Percentiles rank a stretch among this genome's conserved stretches.
Conservation (phyloP, 2,888 invertebrate genomes). For the Spicauda simplicius region DNA sequence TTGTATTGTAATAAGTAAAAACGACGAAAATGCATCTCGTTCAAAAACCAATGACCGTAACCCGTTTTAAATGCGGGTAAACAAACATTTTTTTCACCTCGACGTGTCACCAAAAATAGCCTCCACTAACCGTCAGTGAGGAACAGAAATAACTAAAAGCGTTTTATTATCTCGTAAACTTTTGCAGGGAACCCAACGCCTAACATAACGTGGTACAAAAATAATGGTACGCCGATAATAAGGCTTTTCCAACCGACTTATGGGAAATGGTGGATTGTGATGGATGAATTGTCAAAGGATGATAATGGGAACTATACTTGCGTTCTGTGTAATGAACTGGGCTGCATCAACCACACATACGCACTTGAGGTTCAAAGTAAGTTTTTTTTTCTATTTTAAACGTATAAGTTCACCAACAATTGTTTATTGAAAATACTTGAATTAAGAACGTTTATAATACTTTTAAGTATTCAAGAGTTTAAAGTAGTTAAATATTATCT, state of each 20-base stretch:
- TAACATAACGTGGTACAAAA: slow-evolving; percentile 94
- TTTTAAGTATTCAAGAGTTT: too few relatives aligned
- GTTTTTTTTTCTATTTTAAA: background rate
- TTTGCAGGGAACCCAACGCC: slow-evolving; percentile 76
- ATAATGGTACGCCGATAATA: slow-evolving; percentile 86
- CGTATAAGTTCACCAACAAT: too few relatives aligned
- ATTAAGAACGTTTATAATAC: too few relatives aligned
- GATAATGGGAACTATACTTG: slow-evolving; percentile 97
- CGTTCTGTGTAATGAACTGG: slow-evolving; percentile 91
- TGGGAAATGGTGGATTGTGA: slow-evolving; percentile 88
- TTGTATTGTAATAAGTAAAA: background rate
- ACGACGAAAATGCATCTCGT: slow-evolving; percentile 13
- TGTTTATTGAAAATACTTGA: too few relatives aligned
- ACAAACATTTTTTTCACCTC: slow-evolving; percentile 39
- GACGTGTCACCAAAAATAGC: slow-evolving; percentile 34
- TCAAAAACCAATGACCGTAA: slow-evolving; percentile 30
- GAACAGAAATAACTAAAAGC: slow-evolving; percentile 32
- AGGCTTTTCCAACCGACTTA: slow-evolving; percentile 87
- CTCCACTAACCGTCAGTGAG: slow-evolving; percentile 31
- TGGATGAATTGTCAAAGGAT: slow-evolving; percentile 92
- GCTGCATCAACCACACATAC: slow-evolving; percentile 90
- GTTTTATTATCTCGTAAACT: slow-evolving; percentile 39
- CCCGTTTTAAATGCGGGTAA: slow-evolving; percentile 44
- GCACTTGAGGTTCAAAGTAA: slow-evolving; percentile 89
- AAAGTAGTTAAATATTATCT: too few relatives aligned